Evolutionary conservation across 1,140 invertebrate genomes (phyloP).

Genomic region (Popillia japonica): DNA sequence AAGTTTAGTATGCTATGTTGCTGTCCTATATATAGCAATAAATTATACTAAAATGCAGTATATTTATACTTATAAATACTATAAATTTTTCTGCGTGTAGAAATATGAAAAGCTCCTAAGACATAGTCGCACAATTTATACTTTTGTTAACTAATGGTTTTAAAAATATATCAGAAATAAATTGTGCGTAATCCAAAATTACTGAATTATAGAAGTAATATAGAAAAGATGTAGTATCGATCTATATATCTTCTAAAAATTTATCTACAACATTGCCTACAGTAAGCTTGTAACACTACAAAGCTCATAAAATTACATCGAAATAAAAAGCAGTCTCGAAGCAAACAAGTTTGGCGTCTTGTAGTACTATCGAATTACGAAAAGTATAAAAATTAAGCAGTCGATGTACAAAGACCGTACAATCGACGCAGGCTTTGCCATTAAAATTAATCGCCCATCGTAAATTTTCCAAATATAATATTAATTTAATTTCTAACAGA

Average conservation of each 20-base stretch:
- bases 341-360: constrained; percentile 22
- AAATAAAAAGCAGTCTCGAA: constrained; percentile 23
- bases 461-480: constrained; percentile 36
- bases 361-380: constrained; percentile 21
- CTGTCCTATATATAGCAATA: no score
- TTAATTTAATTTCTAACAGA: constrained; percentile 33
- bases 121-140: no score
- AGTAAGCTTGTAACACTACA: constrained; percentile 17
- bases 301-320: constrained; percentile 6
- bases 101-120: no score
- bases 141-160: no score
- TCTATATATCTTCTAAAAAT: constrained; percentile 2
- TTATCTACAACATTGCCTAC: background rate
- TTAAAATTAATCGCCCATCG: constrained; percentile 27
- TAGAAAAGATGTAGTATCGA: background rate
- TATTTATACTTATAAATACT: no score
- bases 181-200: no score
- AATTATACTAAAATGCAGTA: no score
- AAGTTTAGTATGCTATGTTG: no score
- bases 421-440: background rate
- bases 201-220: no score
- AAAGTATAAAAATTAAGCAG: constrained; percentile 26
- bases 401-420: background rate
- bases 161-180: no score
- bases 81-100: no score